Conservation (phyloP, 2,113 vertebrate genomes). For the Elanoides forficatus region DNA sequence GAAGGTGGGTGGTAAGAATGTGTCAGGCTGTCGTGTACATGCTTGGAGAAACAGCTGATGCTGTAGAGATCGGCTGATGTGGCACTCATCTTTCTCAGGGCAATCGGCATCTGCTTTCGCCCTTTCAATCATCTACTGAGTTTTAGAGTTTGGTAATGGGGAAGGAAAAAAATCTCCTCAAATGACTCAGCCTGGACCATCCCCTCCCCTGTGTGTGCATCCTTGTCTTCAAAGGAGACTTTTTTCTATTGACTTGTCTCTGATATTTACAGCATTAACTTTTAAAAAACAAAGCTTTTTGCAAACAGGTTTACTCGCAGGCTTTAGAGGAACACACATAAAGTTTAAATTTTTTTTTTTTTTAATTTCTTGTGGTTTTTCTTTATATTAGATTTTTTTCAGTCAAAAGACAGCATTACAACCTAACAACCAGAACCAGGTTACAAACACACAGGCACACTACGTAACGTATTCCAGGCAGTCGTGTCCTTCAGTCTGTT, state of each 20-base stretch:
- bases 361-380: conserved; percentile 65
- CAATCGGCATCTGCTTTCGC: background rate
- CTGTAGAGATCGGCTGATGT: background rate
- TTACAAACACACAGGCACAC: conserved; percentile 63
- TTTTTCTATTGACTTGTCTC: background rate
- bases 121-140: background rate
- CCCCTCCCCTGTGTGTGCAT: background rate
- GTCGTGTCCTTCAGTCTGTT: conserved; percentile 39
- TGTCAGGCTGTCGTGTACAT: fast-evolving
- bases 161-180: background rate
- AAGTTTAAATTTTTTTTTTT: conserved; percentile 74
- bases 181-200: background rate
- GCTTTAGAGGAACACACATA: background rate
- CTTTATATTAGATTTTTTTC: conserved; percentile 74
- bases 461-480: conserved; percentile 55
- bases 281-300: background rate
- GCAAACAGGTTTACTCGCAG: background rate
- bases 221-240: background rate
- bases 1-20: fast-evolving
- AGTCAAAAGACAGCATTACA: conserved; percentile 71
- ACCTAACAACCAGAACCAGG: conserved; percentile 67
- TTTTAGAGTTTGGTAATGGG: background rate
- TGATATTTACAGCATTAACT: background rate
- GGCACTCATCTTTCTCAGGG: background rate
- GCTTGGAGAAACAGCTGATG: background rate